phyloP scores from a whole-genome alignment of 2,888 invertebrate species.

The Lasius fuliginosus region DNA sequence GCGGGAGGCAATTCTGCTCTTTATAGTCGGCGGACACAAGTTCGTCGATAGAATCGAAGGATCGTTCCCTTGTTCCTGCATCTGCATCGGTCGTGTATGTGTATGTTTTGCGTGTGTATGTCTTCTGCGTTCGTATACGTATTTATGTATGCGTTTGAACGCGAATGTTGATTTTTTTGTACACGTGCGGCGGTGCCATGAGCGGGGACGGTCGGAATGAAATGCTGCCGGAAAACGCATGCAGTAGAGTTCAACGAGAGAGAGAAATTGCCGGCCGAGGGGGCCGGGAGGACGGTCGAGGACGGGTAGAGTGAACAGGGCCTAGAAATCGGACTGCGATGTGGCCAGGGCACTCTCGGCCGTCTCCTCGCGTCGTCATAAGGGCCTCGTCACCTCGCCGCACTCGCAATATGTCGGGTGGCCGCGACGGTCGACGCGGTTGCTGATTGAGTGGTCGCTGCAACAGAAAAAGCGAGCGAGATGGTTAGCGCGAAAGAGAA shows the following conservation, averaged over 20 bases:
- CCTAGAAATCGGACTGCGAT: constrained; percentile 84
- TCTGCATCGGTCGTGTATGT: constrained; percentile 1
- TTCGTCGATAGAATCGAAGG: constrained; percentile 43
- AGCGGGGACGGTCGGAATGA: constrained; percentile 41
- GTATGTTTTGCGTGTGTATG: background rate
- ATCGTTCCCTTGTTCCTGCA: constrained; percentile 55
- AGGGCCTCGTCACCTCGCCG: constrained; percentile 85
- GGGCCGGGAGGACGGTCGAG: constrained; percentile 61
- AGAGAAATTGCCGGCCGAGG: background rate
- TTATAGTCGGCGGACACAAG: constrained; percentile 29
- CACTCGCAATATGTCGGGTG: constrained; percentile 82
- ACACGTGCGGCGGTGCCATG: constrained; percentile 14
- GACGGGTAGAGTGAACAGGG: constrained; percentile 60
- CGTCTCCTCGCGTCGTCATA: constrained; percentile 86
- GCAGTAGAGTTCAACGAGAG: constrained; percentile 33
- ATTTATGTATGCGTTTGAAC: background rate
- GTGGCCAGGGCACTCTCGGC: constrained; percentile 84
- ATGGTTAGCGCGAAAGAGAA: background rate
- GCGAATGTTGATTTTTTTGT: constrained; percentile 16
- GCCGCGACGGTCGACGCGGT: constrained; percentile 88
- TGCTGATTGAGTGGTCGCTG: constrained; percentile 92
- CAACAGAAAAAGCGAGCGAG: constrained; percentile 76
- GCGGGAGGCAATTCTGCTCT: constrained; percentile 5
- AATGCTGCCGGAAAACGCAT: constrained; percentile 44
- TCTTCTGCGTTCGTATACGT: background rate